Base-by-base conservation (phyloP, 2,888 invertebrate species). In the Choristoneura rosaceana region DNA sequence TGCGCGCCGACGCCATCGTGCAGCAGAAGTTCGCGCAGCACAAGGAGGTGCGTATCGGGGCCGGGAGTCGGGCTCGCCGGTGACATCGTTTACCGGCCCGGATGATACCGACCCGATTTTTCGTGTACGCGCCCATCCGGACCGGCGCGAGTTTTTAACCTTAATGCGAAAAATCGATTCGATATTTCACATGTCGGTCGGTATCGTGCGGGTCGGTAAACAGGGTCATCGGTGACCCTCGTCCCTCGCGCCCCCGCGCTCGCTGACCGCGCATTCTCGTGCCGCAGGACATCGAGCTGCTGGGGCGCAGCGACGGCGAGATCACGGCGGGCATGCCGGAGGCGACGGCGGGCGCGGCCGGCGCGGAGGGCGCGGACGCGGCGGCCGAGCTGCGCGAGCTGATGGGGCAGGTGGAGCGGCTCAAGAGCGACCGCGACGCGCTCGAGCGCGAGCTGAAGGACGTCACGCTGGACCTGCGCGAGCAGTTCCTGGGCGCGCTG, bases 381-480 rank as follows among this genome's bases (percentile, higher is more conserved):
- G 94, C 95, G 17, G 95, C 96, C 68, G 97, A 96, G 3, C 95
- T 99, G 75, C 95, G 96, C 76, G 91, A 92, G 64, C 95, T 99
- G 71, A 97, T 99, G 98, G 96, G 15, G 70, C 74, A 96, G 95
- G 97, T 98, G 70, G 98, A 98, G 84, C 95, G 96, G 50, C 94
- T 98, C 62, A 98, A 98, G 93, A 97, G 97, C 4, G 98, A 98
- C 91, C 96, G 99, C 61, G 99, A 99, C 83, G 78, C 81, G 71
- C 81, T 91, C 70, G 99, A 99, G 93, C 95, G 95, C 3, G 97
- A 98, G 89, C 94, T 99, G 45, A 87, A 88, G 84, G 88, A 84
- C 79, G 83, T 85, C 64, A 96, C 96, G 5, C 95, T 96, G 76
- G 98, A 99, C 87, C 97, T 99, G 96, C 97, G 97, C 83, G 94